Conservation (phyloP, 2,888 invertebrate genomes). For the Melanotus villosus region DNA sequence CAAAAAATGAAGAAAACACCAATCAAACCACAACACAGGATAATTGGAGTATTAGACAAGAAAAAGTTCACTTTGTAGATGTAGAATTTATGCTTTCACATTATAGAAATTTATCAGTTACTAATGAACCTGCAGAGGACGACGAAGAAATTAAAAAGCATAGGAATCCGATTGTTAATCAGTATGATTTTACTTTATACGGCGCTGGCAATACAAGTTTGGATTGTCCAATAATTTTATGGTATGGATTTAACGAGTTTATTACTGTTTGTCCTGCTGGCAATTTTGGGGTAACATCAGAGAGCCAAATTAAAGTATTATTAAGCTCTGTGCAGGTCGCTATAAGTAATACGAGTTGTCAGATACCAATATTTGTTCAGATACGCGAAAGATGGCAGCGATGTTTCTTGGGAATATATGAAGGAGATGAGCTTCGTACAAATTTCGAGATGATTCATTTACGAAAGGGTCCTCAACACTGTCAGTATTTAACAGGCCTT, state of each 20-base stretch:
- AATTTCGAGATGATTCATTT: constrained; percentile 93
- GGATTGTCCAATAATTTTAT: constrained; percentile 76
- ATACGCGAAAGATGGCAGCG: constrained; percentile 86
- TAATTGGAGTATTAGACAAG: constrained; percentile 72
- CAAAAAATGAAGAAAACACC: constrained; percentile 56
- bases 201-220: constrained; percentile 68
- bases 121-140: constrained; percentile 61
- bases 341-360: constrained; percentile 83
- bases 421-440: constrained; percentile 82
- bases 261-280: constrained; percentile 80
- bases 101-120: constrained; percentile 60
- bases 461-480: constrained; percentile 83
- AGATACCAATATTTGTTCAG: constrained; percentile 90
- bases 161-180: constrained; percentile 69
- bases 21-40: constrained; percentile 62
- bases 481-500: constrained; percentile 86
- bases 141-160: constrained; percentile 51
- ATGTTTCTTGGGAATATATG: constrained; percentile 85
- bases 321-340: constrained; percentile 89
- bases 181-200: constrained; percentile 75
- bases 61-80: constrained; percentile 74
- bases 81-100: constrained; percentile 67
- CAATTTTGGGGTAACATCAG: constrained; percentile 73
- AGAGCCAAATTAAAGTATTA: constrained; percentile 82
- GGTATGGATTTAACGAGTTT: constrained; percentile 89